Evolutionary conservation across 1,140 invertebrate species (phyloP).

Genomic region (Calephelis nemesis): DNA sequence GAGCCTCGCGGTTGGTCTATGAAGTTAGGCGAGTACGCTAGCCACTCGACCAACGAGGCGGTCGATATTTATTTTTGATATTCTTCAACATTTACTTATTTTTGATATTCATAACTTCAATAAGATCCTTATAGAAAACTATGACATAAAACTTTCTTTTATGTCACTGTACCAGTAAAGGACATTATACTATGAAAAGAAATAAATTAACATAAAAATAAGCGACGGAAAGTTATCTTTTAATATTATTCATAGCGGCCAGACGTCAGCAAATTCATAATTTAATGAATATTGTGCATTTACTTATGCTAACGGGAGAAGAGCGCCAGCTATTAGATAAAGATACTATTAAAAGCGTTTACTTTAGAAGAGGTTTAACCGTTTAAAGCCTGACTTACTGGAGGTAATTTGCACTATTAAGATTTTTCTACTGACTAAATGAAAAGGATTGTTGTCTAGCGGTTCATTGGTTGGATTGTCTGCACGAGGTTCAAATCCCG

Average conservation of each 20-base stretch:
- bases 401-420: background rate
- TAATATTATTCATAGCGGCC: slow-evolving; percentile 20
- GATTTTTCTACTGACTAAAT: background rate
- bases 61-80: no score
- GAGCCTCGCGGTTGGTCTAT: no score
- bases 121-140: background rate
- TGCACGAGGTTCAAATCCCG: no score
- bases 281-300: slow-evolving; percentile 36
- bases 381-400: background rate
- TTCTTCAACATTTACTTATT: no score
- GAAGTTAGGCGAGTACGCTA: no score
- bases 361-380: slow-evolving; percentile 9
- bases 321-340: slow-evolving; percentile 16
- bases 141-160: slow-evolving; percentile 6
- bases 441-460: no score
- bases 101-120: no score
- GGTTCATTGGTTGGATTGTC: no score
- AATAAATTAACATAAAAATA: slow-evolving; percentile 18
- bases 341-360: slow-evolving; percentile 13
- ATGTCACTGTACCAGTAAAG: background rate
- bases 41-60: no score
- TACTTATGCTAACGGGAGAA: slow-evolving; percentile 22
- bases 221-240: slow-evolving; percentile 18
- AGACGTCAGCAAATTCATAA: slow-evolving; percentile 32
- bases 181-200: slow-evolving; percentile 15